Percentiles rank a stretch among this genome's conserved stretches.
phyloP scores from a whole-genome alignment of 64 coral and sea anemone genomes.

The Montipora capricornis region DNA sequence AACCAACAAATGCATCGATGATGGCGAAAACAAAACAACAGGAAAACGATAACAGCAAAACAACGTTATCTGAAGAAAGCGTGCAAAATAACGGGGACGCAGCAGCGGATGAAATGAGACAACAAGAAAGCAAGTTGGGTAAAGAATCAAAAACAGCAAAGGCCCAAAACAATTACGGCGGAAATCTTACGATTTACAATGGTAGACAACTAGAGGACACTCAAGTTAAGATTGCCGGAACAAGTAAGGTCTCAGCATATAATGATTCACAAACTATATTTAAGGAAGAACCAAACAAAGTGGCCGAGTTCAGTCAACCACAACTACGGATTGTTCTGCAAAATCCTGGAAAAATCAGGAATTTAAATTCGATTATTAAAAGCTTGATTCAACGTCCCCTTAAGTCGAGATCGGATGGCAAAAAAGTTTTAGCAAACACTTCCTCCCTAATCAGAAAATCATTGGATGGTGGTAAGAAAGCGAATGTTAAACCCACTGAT shows the following conservation, averaged over 20 bases:
- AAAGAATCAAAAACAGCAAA: background rate
- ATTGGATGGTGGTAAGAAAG: background rate
- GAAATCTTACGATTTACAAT: background rate
- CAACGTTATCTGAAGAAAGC: background rate
- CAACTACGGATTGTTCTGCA: conserved; percentile 23
- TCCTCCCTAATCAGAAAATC: background rate
- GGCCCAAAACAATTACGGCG: no score
- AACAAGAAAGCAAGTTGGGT: background rate
- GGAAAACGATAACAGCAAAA: no score
- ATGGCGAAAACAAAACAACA: background rate
- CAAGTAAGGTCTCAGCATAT: background rate
- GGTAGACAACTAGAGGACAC: background rate
- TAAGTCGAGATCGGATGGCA: background rate
- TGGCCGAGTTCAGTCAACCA: background rate
- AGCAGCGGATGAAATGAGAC: background rate
- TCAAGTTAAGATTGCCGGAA: background rate
- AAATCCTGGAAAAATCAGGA: conserved; percentile 11
- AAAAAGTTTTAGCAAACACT: background rate
- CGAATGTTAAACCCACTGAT: background rate
- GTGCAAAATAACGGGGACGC: background rate
- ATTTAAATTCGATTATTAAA: conserved; percentile 9
- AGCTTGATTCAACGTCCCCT: conserved; percentile 16
- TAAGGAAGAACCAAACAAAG: background rate
- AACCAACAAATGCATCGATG: no score
- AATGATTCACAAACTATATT: background rate